A percentile compares a stretch with the other conserved stretches of the same genome.
phyloP scores from a whole-genome alignment of 2,888 invertebrate species.

The Cyclophora albipunctata region DNA sequence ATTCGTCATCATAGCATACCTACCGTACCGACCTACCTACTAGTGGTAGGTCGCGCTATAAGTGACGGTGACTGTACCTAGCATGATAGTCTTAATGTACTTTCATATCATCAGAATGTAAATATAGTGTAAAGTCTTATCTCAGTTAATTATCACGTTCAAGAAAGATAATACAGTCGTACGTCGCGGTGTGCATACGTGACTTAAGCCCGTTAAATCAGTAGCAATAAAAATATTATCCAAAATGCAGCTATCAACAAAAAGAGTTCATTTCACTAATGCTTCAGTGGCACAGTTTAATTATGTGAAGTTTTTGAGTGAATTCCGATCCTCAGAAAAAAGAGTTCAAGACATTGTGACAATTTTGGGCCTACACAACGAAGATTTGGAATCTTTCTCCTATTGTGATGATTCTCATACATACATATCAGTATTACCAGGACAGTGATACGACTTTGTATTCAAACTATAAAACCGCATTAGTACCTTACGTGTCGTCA shows the following conservation, averaged over 20 bases:
- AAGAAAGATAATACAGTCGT: slow-evolving; percentile 35
- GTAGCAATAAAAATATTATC: slow-evolving; percentile 23
- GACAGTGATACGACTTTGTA: neutral
- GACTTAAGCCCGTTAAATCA: slow-evolving; percentile 22
- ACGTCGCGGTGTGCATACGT: slow-evolving; percentile 35
- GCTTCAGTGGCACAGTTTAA: slow-evolving; percentile 56
- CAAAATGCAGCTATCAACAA: slow-evolving; percentile 55
- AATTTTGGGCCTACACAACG: slow-evolving; percentile 53
- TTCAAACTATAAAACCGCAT: slow-evolving; percentile 21
- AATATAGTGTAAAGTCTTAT: slow-evolving; percentile 48
- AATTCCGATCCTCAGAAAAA: slow-evolving; percentile 42
- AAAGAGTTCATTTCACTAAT: slow-evolving; percentile 56
- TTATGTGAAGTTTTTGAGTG: slow-evolving; percentile 57
- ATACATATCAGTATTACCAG: neutral
- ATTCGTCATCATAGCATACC: no score
- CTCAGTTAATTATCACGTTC: slow-evolving; percentile 43
- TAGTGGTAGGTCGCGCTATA: no score
- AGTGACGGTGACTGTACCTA: no score
- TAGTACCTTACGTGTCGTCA: slow-evolving; percentile 30
- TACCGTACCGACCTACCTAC: no score
- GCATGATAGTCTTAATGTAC: no score
- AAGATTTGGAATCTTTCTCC: slow-evolving; percentile 31
- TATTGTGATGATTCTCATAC: neutral
- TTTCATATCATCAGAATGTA: slow-evolving; percentile 2
- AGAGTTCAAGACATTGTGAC: slow-evolving; percentile 57